Conservation (phyloP, 1,140 invertebrate genomes). For the Lordiphosa clarofinis region DNA sequence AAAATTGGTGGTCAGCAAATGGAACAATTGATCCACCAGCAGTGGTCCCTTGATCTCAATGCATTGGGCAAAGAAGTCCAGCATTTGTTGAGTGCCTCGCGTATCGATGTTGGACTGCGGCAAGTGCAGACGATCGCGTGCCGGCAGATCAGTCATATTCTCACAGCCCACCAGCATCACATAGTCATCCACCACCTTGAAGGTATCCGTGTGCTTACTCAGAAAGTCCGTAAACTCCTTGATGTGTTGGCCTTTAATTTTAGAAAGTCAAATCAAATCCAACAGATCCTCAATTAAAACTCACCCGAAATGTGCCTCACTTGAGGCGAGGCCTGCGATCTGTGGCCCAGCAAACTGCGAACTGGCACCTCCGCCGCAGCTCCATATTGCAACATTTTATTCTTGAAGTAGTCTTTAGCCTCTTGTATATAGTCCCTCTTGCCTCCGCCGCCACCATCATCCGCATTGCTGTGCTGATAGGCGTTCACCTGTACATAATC, state of each 20-base stretch:
- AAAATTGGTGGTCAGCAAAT: constrained; percentile 88
- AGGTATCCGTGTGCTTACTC: constrained; percentile 90
- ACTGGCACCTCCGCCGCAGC: constrained; percentile 94
- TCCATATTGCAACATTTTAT: constrained; percentile 94
- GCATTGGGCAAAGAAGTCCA: constrained; percentile 89
- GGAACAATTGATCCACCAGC: constrained; percentile 91
- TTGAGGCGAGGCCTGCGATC: constrained; percentile 96
- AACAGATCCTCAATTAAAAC: neutral
- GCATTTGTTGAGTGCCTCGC: constrained; percentile 86
- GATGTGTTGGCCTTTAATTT: constrained; percentile 88
- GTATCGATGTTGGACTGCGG: constrained; percentile 90
- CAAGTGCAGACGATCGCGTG: constrained; percentile 82
- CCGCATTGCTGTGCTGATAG: constrained; percentile 82
- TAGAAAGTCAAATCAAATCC: too few species aligned
- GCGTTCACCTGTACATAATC: constrained; percentile 95
- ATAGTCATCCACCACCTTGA: constrained; percentile 93
- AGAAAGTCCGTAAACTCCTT: constrained; percentile 97
- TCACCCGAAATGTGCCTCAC: constrained; percentile 93
- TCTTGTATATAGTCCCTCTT: constrained; percentile 94
- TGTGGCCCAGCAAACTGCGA: constrained; percentile 93
- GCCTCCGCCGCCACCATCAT: constrained; percentile 81
- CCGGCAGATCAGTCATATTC: constrained; percentile 81
- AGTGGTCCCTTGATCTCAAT: constrained; percentile 89
- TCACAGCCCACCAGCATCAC: constrained; percentile 83
- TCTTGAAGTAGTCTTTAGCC: constrained; percentile 96